Conservation (phyloP, 2,797 vertebrate species). For the Urophycis tenuis region DNA sequence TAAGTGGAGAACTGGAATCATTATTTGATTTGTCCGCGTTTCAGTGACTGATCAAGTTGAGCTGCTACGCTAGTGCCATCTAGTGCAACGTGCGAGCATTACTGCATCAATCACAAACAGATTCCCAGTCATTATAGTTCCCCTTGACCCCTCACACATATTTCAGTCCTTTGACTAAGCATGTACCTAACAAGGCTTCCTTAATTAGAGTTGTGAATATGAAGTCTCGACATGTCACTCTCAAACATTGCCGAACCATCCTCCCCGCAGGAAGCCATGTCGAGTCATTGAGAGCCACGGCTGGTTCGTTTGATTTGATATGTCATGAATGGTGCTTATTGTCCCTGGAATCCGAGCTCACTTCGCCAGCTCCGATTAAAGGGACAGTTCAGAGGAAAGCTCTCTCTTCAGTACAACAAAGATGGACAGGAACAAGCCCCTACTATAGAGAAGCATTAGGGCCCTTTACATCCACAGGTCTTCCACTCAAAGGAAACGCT, state of each 20-base stretch:
- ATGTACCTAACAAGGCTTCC: background rate
- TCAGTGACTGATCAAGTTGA: constrained; percentile 4
- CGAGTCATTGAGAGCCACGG: background rate
- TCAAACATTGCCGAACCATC: background rate
- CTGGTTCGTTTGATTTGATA: background rate
- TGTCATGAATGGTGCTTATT: background rate
- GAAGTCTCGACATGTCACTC: background rate
- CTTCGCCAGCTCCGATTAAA: too few species aligned
- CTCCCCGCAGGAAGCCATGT: background rate
- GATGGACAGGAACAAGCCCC: background rate
- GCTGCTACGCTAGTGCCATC: constrained; percentile 68
- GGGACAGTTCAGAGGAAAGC: background rate
- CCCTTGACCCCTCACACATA: background rate
- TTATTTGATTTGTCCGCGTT: background rate
- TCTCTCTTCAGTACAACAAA: background rate
- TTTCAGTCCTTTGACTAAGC: background rate
- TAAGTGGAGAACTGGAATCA: constrained; percentile 10
- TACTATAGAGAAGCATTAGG: background rate
- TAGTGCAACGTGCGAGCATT: constrained; percentile 44
- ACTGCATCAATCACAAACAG: background rate
- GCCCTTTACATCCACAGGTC: background rate
- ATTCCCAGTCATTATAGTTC: background rate
- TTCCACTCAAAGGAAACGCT: background rate
- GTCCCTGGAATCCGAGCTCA: too few species aligned
- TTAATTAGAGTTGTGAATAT: background rate